Evolutionary conservation across 2,888 invertebrate genomes (phyloP).

Genomic region (Periphyllus acericola): DNA sequence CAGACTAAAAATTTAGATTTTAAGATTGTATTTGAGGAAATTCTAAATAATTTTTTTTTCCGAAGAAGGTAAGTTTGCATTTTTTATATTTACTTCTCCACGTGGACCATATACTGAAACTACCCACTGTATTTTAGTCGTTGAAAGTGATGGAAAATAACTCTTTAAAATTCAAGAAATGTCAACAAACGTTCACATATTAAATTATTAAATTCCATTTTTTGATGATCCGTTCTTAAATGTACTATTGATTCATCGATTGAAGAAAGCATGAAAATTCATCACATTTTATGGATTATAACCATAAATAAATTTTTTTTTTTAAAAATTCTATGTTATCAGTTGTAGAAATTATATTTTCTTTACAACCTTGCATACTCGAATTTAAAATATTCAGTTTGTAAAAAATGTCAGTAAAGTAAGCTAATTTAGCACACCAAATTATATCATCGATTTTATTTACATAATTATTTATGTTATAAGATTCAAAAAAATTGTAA

Average conservation of each 20-base stretch:
- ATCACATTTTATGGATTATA: constrained; percentile 28
- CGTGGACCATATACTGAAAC: constrained; percentile 13
- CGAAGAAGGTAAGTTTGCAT: no score
- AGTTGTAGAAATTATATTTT: constrained; percentile 29
- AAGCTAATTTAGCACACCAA: no score
- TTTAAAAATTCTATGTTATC: constrained; percentile 35
- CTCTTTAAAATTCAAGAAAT: constrained; percentile 26
- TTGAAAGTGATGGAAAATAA: constrained; percentile 30
- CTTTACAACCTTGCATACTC: constrained; percentile 42
- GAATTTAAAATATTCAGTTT: no score
- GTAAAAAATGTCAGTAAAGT: no score
- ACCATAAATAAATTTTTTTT: constrained; percentile 47
- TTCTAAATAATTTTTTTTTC: no score
- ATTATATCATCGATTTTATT: no score
- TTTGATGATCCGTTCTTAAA: constrained; percentile 25
- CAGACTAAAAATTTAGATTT: no score
- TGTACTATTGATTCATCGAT: constrained; percentile 9
- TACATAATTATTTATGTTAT: no score
- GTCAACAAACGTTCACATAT: constrained; percentile 11
- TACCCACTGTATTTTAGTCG: constrained; percentile 11
- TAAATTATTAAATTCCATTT: constrained; percentile 26
- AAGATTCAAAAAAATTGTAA: constrained; percentile 61
- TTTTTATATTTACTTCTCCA: constrained; percentile 40
- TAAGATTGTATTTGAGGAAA: no score
- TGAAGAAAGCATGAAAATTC: constrained; percentile 40